phyloP scores from a whole-genome alignment of 2,888 invertebrate species.

The Conomelus anceps region DNA sequence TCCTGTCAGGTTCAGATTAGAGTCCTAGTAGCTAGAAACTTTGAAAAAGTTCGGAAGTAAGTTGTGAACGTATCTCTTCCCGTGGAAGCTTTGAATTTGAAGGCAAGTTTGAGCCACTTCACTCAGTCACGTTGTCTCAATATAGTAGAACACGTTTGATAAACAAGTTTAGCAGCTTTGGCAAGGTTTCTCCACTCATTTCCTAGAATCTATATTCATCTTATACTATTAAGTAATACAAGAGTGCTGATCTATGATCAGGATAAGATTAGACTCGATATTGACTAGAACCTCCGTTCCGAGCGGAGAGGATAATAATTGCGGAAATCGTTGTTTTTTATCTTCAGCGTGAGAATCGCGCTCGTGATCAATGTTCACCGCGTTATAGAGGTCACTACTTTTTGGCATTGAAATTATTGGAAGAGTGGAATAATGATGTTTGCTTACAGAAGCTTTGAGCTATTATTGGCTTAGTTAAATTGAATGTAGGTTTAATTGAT shows the following conservation, averaged over 20 bases:
- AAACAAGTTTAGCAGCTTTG: neutral
- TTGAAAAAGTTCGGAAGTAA: neutral
- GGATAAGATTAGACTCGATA: neutral
- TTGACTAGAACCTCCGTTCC: neutral
- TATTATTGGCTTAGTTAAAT: neutral
- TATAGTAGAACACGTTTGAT: neutral
- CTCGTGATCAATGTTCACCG: neutral
- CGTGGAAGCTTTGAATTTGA: neutral
- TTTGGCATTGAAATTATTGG: neutral
- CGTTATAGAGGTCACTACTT: neutral
- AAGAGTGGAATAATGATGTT: neutral
- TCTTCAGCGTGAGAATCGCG: neutral
- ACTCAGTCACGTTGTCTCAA: neutral
- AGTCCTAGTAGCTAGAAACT: neutral
- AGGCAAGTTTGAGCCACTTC: neutral
- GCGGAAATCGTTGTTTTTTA: neutral
- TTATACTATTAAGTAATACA: neutral
- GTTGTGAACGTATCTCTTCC: neutral
- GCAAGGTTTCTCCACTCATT: neutral
- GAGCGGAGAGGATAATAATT: neutral
- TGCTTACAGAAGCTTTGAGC: neutral
- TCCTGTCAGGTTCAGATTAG: neutral
- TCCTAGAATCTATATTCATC: neutral
- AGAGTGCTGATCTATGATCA: neutral
- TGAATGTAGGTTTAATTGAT: too few species aligned